Conservation (phyloP, 2,113 vertebrate species). For the Psettodes erumei region DNA sequence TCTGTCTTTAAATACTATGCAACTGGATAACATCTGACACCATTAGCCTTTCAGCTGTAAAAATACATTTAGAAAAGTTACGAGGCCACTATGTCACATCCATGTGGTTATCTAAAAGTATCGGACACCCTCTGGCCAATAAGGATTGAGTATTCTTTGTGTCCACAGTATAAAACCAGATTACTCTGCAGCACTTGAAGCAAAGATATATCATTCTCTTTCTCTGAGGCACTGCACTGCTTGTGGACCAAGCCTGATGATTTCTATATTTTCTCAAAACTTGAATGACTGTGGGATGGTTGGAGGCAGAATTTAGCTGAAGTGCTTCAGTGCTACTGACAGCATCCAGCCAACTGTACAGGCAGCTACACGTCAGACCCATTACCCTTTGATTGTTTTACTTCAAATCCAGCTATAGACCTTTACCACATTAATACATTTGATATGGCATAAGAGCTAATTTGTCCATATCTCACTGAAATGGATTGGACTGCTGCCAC, state of each 20-base stretch:
- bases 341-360: conserved; percentile 24
- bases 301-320: conserved; percentile 20
- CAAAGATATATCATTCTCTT: conserved; percentile 2
- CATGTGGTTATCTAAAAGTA: conserved; percentile 26
- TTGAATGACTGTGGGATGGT: conserved; percentile 20
- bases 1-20: not conserved
- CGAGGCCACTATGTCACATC: not conserved
- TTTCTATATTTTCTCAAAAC: conserved; percentile 26
- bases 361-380: conserved; percentile 22
- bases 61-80: conserved; percentile 16
- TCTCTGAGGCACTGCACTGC: not conserved
- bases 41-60: not conserved
- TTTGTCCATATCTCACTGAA: conserved; percentile 60
- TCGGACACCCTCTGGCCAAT: conserved; percentile 1
- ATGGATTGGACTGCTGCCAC: conserved; percentile 18
- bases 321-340: conserved; percentile 5
- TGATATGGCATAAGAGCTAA: conserved; percentile 31
- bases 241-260: conserved; percentile 15
- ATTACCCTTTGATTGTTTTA: conserved; percentile 37
- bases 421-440: conserved; percentile 42
- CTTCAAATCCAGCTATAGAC: conserved; percentile 18
- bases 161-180: conserved; percentile 8
- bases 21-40: conserved; percentile 10
- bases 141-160: conserved; percentile 2
- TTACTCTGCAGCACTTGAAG: conserved; percentile 11